A percentile compares a stretch with the other conserved stretches of the same genome.
Evolutionary conservation across 2,797 vertebrate genomes (phyloP).

Genomic region (Pithecia hirsuta): DNA sequence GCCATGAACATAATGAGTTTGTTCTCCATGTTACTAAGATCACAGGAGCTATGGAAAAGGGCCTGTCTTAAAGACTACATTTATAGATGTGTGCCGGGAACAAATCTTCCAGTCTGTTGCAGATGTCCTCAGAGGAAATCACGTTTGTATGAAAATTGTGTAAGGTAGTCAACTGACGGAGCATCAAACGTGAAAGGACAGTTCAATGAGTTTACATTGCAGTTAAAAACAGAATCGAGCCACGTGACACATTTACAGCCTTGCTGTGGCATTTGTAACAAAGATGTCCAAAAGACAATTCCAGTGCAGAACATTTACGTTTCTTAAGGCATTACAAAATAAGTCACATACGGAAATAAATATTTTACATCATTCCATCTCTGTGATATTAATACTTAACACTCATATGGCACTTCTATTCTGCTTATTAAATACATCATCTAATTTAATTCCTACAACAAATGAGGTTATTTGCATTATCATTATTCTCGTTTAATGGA

Average conservation of each 20-base stretch:
- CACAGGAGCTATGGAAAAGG: background rate
- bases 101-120: background rate
- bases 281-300: background rate
- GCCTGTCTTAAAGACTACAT: background rate
- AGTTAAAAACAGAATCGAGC: background rate
- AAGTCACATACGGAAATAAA: background rate
- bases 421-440: background rate
- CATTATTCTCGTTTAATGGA: background rate
- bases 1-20: too few species aligned
- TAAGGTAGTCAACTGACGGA: background rate
- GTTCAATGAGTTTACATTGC: background rate
- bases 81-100: background rate
- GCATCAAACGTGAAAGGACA: background rate
- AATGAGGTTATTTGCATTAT: background rate
- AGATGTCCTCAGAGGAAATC: background rate
- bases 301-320: background rate
- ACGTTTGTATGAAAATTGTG: background rate
- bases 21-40: background rate
- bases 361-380: background rate
- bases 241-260: background rate
- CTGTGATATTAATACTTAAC: background rate
- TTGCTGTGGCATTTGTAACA: background rate
- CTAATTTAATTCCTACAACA: background rate
- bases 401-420: background rate
- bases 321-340: background rate